Conservation (phyloP, 2,113 vertebrate species). For the Tor tambroides region DNA sequence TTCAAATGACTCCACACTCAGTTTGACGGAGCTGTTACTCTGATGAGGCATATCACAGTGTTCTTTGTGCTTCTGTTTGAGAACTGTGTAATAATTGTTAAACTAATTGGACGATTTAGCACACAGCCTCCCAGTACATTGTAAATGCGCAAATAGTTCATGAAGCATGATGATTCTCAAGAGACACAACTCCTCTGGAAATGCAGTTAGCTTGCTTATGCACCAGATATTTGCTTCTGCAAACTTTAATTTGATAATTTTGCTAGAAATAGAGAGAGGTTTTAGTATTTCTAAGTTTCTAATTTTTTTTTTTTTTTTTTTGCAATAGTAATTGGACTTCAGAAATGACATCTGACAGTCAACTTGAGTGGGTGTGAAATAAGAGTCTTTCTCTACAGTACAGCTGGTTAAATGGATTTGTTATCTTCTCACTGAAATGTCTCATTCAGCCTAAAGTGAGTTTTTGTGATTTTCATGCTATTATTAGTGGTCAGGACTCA, state of each 20-base stretch:
- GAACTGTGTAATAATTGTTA: slow-evolving; percentile 20
- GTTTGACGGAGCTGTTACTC: neutral
- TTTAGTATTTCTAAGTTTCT: too few relatives aligned
- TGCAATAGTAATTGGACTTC: neutral
- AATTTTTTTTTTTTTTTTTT: neutral
- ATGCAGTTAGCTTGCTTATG: slow-evolving; percentile 1
- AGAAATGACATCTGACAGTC: neutral
- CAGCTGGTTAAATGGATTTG: neutral
- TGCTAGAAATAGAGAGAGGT: neutral
- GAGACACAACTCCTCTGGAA: neutral
- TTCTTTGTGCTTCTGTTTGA: neutral
- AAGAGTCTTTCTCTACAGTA: neutral
- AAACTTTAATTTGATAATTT: neutral
- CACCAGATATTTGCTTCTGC: neutral
- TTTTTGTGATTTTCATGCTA: neutral
- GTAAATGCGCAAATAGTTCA: neutral
- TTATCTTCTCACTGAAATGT: neutral
- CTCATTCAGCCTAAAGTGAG: neutral
- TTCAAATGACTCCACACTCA: neutral
- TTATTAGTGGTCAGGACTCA: slow-evolving; percentile 28
- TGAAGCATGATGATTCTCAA: slow-evolving; percentile 22
- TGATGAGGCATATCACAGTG: neutral
- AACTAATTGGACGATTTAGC: slow-evolving; percentile 18
- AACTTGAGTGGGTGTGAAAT: neutral
- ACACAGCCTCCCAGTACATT: slow-evolving; percentile 3